Base-by-base conservation (phyloP, 1,140 invertebrate genomes). In the Idris sp. region DNA sequence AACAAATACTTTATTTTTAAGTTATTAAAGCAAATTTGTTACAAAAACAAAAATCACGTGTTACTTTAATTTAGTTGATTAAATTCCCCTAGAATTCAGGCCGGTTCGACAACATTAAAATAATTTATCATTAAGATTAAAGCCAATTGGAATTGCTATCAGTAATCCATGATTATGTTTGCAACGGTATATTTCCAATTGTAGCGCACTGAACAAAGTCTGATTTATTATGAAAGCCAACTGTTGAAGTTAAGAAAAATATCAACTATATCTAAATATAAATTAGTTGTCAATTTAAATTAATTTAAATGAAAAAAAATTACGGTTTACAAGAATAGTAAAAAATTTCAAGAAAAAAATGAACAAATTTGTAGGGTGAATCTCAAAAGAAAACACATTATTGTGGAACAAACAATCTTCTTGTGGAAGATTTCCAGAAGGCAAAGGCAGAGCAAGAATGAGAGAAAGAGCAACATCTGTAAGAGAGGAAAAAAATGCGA, bases 41-140 rank as follows among this genome's bases (percentile, higher is more conserved):
- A 15, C 25, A n/a, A n/a, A 15, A 62, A 31, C 15, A 36, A 59
- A 36, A 22, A 46, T 46, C 36, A 46, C n/a, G n/a, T n/a, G n/a
- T n/a, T n/a, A n/a, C n/a, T 56, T 56, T n/a, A 56, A 56, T 68
- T 58, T 68, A 16, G 19, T 10, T 15, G 44, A 33, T 68, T 26
- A 56, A 67, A 54, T 30, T 15, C 28, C 28, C 13, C 7, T 44
- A 43, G 26, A 48, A 36, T 31, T 40, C 62, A 7, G 51, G n/a
- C 25, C 43, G 62, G 43, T 38, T 67, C 19, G 56, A 48, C 33
- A n/a, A 67, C 49, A 67, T 67, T 54, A 56, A 67, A 67, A 56
- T 51, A 56, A 67, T 67, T 56, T 51, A 67, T 67, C 49, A 67
- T 67, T 56, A 67, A 67, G 51, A 67, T 67, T 56, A 56, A 56